These are phyloP conservation scores for Alauda arvensis DNA, from an alignment of 2,797 vertebrate genomes.

Conservation along the genomic window DNA sequence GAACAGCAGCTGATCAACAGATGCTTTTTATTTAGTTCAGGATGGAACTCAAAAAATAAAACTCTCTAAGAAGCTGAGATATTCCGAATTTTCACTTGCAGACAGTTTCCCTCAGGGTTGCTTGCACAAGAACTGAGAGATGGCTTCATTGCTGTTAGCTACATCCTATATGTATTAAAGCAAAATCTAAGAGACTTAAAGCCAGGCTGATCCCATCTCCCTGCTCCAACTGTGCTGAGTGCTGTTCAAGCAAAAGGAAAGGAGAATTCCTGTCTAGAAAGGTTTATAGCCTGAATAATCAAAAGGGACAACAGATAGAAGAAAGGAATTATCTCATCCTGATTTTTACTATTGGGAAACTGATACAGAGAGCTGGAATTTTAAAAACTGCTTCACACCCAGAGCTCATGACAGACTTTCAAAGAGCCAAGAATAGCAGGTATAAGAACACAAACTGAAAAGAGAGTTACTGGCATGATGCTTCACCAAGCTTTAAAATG, in stretches of 20 bases:
- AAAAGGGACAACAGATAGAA: conserved; percentile 27
- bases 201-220: background rate
- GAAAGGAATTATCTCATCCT: conserved; percentile 27
- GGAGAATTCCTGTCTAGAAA: conserved; percentile 10
- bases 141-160: background rate
- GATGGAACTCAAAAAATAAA: background rate
- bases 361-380: conserved; percentile 25
- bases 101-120: background rate
- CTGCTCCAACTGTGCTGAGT: conserved; percentile 9
- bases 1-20: background rate
- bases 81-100: background rate
- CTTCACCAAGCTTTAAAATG: background rate
- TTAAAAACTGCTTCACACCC: conserved; percentile 3
- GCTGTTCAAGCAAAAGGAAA: conserved; percentile 30
- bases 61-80: background rate
- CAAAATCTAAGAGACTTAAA: conserved; percentile 4
- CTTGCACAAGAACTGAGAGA: background rate
- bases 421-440: conserved; percentile 24
- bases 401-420: background rate
- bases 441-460: background rate
- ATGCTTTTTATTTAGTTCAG: background rate
- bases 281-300: conserved; percentile 34
- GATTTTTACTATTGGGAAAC: conserved; percentile 31
- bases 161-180: background rate
- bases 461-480: background rate